phyloP scores from a whole-genome alignment of 2,113 vertebrate genomes.

The Oreochromis tanganicae region DNA sequence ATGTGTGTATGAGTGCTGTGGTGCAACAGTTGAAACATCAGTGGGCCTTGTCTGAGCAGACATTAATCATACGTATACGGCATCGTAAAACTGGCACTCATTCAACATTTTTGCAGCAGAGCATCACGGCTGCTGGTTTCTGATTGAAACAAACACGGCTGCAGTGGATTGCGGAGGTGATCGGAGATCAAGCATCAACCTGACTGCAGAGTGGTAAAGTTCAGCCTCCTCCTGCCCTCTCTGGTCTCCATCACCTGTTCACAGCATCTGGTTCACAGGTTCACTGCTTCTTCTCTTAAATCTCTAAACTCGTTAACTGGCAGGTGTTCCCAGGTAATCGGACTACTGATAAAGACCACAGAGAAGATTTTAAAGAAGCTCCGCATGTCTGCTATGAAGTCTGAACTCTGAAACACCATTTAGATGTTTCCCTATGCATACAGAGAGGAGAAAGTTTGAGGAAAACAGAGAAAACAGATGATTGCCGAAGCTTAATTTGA shows the following conservation, averaged over 20 bases:
- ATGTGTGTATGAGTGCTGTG: neutral
- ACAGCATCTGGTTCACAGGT: neutral
- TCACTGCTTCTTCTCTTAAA: neutral
- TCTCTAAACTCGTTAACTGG: neutral
- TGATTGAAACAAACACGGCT: neutral
- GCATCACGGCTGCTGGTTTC: neutral
- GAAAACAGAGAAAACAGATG: neutral
- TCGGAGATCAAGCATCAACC: neutral
- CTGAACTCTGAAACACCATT: neutral
- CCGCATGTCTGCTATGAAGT: neutral
- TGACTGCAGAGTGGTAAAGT: neutral
- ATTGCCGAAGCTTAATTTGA: neutral
- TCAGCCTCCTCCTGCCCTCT: neutral
- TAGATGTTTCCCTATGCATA: neutral
- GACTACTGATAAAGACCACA: neutral
- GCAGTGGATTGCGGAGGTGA: neutral
- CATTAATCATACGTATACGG: neutral
- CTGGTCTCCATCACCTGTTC: neutral
- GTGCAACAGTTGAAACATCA: neutral
- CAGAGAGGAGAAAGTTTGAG: neutral
- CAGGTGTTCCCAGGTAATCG: neutral
- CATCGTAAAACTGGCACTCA: neutral
- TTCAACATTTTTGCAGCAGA: neutral
- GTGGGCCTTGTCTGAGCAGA: neutral
- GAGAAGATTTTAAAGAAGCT: neutral